Evolutionary conservation across 2,888 invertebrate species (phyloP), one percentile per base, ranked within the genome.

Genomic region (Plagodis pulveraria): DNA sequence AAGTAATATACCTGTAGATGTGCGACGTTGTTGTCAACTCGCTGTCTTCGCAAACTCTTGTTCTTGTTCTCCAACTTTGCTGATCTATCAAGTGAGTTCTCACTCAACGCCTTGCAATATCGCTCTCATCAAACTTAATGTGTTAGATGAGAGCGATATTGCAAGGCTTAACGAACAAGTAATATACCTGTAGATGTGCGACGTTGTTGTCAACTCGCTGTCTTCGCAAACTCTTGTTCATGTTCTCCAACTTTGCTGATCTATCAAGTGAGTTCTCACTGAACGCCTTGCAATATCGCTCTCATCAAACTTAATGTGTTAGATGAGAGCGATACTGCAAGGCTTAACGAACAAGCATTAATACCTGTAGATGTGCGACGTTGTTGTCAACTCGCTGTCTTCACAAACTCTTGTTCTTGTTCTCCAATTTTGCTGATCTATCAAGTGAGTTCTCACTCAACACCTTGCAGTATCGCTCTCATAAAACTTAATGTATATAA

Each of bases 11-110:
- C 91, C 85, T 97, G 96, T 61, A 99, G 92, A 89, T 98, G 97
- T 9, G 99, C 99, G 0, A 99, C 97, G 61, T 99, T 98, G 85
- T 98, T 98, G 79, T 99, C 98, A 0, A 99, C 99, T 0, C 97
- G 97, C 47, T 96, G 96, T 88, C 98, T 97, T 54, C 99, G 94
- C 53, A 99, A 91, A 43, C 97, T 97, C 84, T 98, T 98, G 87
- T 99, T 99, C 75, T 98, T 98, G 89, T 96, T 96, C 87, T 99
- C 99, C 22, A 98, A 93, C 74, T 99, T 99, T 66, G 97, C n/a
- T 95, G 67, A 99, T 97, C 72, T 97, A 94, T 0, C 96, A 94
- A 55, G 96, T 95, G 32, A 99, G 94, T 78, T 97, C 97, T 61
- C 97, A 96, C 85, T 99, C 99, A 0, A 99, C 98, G 69, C 98